A percentile compares a stretch with the other conserved stretches of the same genome.
These are phyloP conservation scores for Urocitellus parryii DNA, from an alignment of 2,113 vertebrate species.

Conservation along the genomic window DNA sequence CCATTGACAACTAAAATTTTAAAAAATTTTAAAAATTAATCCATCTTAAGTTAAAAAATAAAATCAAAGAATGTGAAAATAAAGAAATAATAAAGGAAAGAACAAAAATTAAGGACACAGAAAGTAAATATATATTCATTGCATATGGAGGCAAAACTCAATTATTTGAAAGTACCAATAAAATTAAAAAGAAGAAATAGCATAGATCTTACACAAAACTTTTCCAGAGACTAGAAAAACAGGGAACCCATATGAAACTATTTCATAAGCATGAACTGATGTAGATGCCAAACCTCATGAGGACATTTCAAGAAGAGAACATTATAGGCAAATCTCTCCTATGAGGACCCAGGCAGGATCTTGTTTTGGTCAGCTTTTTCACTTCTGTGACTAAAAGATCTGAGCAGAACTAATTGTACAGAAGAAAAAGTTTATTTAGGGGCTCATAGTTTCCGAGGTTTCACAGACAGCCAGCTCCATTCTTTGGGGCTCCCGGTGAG, in stretches of 20 bases:
- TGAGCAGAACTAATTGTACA: too few relatives aligned
- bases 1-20: too few relatives aligned
- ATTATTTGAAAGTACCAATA: neutral
- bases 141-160: neutral
- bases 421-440: too few relatives aligned
- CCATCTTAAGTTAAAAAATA: neutral
- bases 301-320: neutral
- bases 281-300: neutral
- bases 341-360: neutral
- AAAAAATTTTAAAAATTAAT: too few relatives aligned
- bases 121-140: neutral
- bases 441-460: too few relatives aligned
- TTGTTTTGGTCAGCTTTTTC: too few relatives aligned
- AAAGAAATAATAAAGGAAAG: neutral
- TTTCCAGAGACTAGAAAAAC: neutral
- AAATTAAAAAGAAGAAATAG: neutral
- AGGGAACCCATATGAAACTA: neutral
- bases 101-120: neutral
- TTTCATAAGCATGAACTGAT: neutral
- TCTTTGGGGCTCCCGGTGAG: too few relatives aligned
- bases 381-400: too few relatives aligned
- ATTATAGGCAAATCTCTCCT: neutral
- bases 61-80: neutral
- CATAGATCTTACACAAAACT: neutral
- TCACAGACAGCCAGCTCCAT: too few relatives aligned